Conservation (phyloP, 2,113 vertebrate species). For the Bothrops jararaca region DNA sequence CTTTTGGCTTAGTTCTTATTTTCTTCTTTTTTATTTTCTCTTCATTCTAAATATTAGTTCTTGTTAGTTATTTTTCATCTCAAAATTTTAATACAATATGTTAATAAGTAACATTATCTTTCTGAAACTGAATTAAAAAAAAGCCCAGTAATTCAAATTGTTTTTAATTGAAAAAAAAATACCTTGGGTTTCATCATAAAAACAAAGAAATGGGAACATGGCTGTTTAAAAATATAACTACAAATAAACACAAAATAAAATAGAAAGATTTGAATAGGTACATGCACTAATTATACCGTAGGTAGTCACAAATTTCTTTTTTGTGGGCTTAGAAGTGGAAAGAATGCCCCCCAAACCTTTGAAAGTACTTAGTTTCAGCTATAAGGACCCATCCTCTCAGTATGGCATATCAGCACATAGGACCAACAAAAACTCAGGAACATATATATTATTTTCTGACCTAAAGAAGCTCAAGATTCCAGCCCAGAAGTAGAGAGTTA, state of each 20-base stretch:
- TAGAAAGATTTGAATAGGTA: conserved; percentile 40
- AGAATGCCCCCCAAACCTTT: neutral
- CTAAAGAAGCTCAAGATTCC: neutral
- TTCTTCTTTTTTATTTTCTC: neutral
- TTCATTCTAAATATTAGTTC: neutral
- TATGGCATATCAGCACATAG: neutral
- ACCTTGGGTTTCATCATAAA: conserved; percentile 16
- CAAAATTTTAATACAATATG: neutral
- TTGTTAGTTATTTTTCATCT: neutral
- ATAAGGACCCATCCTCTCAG: neutral
- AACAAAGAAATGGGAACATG: neutral
- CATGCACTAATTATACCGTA: conserved; percentile 24
- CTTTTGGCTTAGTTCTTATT: neutral
- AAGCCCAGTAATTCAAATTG: neutral
- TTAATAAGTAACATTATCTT: neutral
- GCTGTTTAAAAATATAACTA: neutral
- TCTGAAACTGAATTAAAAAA: neutral
- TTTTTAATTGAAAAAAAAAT: conserved; percentile 9
- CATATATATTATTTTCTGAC: neutral
- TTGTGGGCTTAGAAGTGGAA: neutral
- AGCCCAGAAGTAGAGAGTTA: neutral
- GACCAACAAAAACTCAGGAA: neutral
- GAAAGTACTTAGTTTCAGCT: neutral
- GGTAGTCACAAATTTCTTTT: conserved; percentile 27
- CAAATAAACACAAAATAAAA: conserved; percentile 26